phyloP scores from a whole-genome alignment of 2,113 vertebrate species.

The Eidolon helvum region DNA sequence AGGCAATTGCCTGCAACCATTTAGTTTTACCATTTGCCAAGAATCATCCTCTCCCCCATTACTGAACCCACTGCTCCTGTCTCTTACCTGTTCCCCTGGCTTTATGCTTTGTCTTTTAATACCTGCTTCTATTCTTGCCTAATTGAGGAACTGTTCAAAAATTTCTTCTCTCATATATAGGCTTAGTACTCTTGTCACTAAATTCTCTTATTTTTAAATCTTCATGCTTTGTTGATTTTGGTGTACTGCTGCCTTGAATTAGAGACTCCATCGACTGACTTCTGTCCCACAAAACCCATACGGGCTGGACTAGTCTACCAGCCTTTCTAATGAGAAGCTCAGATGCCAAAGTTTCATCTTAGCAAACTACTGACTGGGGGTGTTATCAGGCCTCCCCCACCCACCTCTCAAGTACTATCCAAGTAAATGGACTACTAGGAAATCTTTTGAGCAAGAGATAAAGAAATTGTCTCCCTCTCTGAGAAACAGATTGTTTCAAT shows the following conservation, averaged over 20 bases:
- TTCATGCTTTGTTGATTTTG: slow-evolving; percentile 10
- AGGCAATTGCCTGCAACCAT: background rate
- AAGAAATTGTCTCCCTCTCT: background rate
- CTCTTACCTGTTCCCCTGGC: background rate
- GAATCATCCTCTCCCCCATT: background rate
- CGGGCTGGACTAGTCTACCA: background rate
- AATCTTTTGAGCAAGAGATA: background rate
- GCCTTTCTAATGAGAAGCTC: background rate
- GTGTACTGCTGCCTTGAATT: background rate
- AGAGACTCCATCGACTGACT: background rate
- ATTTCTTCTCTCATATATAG: background rate
- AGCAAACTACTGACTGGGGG: background rate
- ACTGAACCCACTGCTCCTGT: background rate
- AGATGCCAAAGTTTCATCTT: background rate
- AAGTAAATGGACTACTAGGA: background rate
- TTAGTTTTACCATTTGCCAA: background rate
- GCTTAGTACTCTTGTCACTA: background rate
- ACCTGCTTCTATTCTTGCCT: background rate
- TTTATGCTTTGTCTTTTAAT: background rate
- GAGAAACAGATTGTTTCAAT: background rate
- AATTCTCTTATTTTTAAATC: background rate
- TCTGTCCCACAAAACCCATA: background rate
- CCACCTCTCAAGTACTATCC: background rate
- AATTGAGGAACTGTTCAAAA: background rate
- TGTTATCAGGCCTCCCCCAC: background rate